A percentile compares a stretch with the other conserved stretches of the same genome.
These are phyloP conservation scores for Platygyra sinensis DNA, from an alignment of 64 coral and sea anemone genomes.

Conservation along the genomic window DNA sequence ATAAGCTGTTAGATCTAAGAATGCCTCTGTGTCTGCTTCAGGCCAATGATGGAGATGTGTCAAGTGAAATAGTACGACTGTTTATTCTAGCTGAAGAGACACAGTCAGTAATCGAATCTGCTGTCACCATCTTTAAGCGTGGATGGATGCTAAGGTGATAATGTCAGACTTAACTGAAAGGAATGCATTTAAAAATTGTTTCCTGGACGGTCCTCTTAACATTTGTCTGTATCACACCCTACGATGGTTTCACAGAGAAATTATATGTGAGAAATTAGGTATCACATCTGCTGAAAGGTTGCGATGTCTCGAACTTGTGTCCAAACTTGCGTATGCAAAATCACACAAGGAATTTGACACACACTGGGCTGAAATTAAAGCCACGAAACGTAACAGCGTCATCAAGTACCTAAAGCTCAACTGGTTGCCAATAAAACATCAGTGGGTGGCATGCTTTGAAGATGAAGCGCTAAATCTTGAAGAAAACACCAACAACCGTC, in stretches of 20 bases:
- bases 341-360: constrained; percentile 16
- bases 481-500: constrained; percentile 63
- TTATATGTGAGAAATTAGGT: constrained; percentile 63
- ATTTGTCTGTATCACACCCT: constrained; percentile 57
- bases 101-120: background rate
- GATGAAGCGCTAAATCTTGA: constrained; percentile 48
- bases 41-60: constrained; percentile 17
- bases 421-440: constrained; percentile 70
- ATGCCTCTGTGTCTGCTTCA: constrained; percentile 59
- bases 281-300: constrained; percentile 47
- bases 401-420: constrained; percentile 55
- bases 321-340: constrained; percentile 11
- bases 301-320: constrained; percentile 48
- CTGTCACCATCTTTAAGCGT: constrained; percentile 39
- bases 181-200: constrained; percentile 30
- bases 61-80: constrained; percentile 22
- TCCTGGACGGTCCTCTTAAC: background rate
- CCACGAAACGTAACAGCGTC: constrained; percentile 52
- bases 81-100: constrained; percentile 56
- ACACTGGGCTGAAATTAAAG: constrained; percentile 24
- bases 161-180: constrained; percentile 61
- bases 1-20: constrained; percentile 57
- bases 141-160: constrained; percentile 37
- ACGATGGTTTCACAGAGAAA: constrained; percentile 55
- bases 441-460: constrained; percentile 66